Percentiles rank a stretch among this genome's conserved stretches.
These are phyloP conservation scores for Centropyge bicolor DNA, from an alignment of 2,797 vertebrate genomes.

Conservation along the genomic window DNA sequence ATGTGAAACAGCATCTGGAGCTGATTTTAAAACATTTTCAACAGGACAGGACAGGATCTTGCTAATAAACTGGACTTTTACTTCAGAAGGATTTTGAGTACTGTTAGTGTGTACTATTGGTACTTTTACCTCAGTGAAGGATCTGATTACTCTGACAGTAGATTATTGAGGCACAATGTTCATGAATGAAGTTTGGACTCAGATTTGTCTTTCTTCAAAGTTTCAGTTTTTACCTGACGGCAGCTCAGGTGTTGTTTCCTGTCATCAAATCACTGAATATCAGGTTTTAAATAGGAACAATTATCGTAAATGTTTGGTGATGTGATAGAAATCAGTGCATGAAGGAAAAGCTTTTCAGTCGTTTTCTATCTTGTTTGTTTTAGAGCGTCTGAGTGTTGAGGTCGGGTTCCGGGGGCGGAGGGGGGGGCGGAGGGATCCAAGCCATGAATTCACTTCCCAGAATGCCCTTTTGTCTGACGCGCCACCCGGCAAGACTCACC, in stretches of 20 bases:
- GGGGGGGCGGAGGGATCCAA: constrained; percentile 29
- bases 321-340: background rate
- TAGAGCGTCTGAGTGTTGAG: constrained; percentile 6
- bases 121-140: too few relatives aligned
- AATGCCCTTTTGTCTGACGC: constrained; percentile 71
- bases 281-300: background rate
- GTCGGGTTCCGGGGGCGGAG: constrained; percentile 34
- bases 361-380: constrained; percentile 32
- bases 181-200: background rate
- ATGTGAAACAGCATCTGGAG: too few relatives aligned
- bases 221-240: background rate
- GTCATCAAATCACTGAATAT: background rate
- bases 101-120: too few relatives aligned
- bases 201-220: background rate
- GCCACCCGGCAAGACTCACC: constrained; percentile 66
- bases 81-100: too few relatives aligned
- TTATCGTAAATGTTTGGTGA: background rate
- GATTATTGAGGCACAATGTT: too few relatives aligned
- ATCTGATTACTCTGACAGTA: too few relatives aligned
- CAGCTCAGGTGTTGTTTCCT: background rate
- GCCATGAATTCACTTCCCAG: constrained; percentile 54
- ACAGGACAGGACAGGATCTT: too few relatives aligned
- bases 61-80: too few relatives aligned
- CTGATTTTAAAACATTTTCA: too few relatives aligned
- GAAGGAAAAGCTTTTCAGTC: background rate